Percentiles rank a stretch among this genome's conserved stretches.
Evolutionary conservation across 2,797 vertebrate genomes (phyloP).

Genomic region (Erithacus rubecula): DNA sequence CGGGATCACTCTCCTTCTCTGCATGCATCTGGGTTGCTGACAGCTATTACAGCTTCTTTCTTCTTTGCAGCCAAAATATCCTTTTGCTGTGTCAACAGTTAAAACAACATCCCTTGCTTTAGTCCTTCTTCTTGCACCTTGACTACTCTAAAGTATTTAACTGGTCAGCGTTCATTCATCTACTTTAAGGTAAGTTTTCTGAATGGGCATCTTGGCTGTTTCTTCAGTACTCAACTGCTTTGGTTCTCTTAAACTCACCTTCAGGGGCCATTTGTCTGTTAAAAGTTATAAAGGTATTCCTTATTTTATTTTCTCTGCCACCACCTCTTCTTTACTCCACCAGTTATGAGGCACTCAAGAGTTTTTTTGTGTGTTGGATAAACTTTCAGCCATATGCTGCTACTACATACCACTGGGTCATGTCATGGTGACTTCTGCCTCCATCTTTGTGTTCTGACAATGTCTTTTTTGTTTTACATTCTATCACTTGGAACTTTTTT

Average conservation of each 20-base stretch:
- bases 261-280: neutral
- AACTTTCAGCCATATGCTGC: neutral
- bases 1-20: neutral
- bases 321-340: neutral
- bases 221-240: neutral
- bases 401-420: neutral
- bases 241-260: neutral
- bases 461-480: neutral
- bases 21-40: neutral
- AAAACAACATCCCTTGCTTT: neutral
- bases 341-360: neutral
- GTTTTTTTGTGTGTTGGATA: neutral
- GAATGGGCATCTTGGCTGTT: neutral
- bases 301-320: neutral
- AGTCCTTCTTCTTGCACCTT: neutral
- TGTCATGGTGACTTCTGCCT: neutral
- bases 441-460: neutral
- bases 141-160: neutral
- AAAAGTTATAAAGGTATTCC: neutral
- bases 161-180: neutral
- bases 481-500: accelerated
- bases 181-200: neutral
- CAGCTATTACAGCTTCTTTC: neutral
- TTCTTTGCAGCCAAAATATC: neutral
- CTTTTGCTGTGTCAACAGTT: neutral